Evolutionary conservation across 1,140 invertebrate genomes (phyloP).

Genomic region (Mya arenaria): DNA sequence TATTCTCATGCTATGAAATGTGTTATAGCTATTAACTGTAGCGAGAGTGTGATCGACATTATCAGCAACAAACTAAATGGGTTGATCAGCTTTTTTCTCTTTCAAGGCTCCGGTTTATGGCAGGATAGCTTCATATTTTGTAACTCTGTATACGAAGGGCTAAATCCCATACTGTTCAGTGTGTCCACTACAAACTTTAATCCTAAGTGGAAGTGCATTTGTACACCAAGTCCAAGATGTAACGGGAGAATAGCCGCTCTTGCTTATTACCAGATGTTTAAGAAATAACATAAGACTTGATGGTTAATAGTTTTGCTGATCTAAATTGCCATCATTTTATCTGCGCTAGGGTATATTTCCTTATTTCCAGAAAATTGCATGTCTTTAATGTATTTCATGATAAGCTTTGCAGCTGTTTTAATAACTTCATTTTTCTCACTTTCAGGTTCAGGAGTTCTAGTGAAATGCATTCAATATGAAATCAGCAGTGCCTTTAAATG

Average conservation of each 20-base stretch:
- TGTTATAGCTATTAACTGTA: slow-evolving; percentile 52
- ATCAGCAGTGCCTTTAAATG: neutral
- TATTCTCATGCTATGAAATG: slow-evolving; percentile 64
- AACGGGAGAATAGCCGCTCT: neutral
- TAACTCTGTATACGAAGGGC: slow-evolving; percentile 25
- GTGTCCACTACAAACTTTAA: slow-evolving; percentile 5
- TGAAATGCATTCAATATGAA: slow-evolving; percentile 53
- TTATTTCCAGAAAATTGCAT: neutral
- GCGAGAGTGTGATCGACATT: slow-evolving; percentile 63
- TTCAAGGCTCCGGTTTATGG: neutral
- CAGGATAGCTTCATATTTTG: slow-evolving; percentile 26
- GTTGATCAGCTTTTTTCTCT: slow-evolving; percentile 6
- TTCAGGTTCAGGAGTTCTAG: neutral
- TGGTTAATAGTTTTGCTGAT: neutral
- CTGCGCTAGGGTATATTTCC: neutral
- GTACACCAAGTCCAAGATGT: neutral
- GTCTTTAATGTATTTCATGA: neutral
- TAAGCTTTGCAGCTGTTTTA: neutral
- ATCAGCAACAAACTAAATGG: slow-evolving; percentile 66
- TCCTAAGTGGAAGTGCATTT: slow-evolving; percentile 2
- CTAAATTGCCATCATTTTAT: neutral
- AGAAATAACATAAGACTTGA: neutral
- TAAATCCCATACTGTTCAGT: neutral
- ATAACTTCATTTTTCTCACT: neutral
- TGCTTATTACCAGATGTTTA: neutral